Conservation (phyloP, 2,797 vertebrate genomes). For the Harpagifer antarcticus region DNA sequence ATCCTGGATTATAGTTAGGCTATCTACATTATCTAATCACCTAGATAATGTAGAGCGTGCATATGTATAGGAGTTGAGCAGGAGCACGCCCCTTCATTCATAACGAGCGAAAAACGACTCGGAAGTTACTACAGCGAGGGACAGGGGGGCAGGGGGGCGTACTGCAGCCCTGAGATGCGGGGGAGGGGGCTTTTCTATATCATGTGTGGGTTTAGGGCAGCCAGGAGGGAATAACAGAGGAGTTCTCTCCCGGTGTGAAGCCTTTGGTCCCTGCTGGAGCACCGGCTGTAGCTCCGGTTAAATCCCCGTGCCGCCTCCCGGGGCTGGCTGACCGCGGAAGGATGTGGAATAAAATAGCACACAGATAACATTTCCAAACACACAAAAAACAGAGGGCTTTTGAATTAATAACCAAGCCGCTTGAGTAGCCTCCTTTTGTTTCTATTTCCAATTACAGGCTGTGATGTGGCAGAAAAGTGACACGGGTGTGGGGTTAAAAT, state of each 20-base stretch:
- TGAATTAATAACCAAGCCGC: neutral
- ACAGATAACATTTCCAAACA: neutral
- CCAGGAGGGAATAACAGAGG: neutral
- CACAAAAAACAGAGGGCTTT: neutral
- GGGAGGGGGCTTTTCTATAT: slow-evolving; percentile 44
- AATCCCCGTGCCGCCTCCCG: neutral
- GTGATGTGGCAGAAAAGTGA: slow-evolving; percentile 19
- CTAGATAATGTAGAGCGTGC: slow-evolving; percentile 7
- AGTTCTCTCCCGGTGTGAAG: neutral
- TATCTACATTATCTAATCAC: neutral
- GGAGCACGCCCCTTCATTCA: slow-evolving; percentile 81
- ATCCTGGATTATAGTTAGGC: too few species aligned
- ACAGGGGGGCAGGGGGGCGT: slow-evolving; percentile 40
- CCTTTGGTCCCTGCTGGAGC: too few species aligned
- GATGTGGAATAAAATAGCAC: neutral
- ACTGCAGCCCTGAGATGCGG: slow-evolving; percentile 51
- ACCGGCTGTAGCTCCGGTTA: too few species aligned
- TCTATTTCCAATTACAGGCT: slow-evolving; percentile 3
- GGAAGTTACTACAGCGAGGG: slow-evolving; percentile 78
- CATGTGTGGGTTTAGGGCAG: slow-evolving; percentile 29
- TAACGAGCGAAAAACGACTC: slow-evolving; percentile 78
- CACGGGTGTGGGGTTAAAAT: neutral
- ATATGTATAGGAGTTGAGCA: slow-evolving; percentile 12
- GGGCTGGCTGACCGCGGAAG: neutral
- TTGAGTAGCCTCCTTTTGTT: slow-evolving; percentile 11